Evolutionary conservation across 2,113 vertebrate genomes (phyloP).

Genomic region (Nothobranchius kuhntae): DNA sequence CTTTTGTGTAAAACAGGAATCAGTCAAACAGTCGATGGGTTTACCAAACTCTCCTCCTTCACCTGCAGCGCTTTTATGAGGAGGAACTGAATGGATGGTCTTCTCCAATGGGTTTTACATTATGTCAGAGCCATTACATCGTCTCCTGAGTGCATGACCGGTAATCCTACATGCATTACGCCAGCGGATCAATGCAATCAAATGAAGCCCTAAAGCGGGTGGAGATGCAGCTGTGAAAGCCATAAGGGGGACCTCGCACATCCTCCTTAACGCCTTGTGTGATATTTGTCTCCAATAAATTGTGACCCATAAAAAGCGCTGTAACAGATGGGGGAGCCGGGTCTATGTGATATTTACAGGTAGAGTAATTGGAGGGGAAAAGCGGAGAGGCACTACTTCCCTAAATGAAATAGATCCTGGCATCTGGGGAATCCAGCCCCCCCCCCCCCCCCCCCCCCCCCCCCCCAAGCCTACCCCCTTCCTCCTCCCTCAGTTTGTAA

Average conservation of each 20-base stretch:
- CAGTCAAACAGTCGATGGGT: neutral
- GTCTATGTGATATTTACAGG: conserved; percentile 60
- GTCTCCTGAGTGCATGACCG: conserved; percentile 28
- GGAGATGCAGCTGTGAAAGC: conserved; percentile 20
- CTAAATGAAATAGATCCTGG: conserved; percentile 66
- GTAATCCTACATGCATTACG: conserved; percentile 50
- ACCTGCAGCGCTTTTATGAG: conserved; percentile 1
- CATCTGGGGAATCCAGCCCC: conserved; percentile 49
- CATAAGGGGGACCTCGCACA: neutral
- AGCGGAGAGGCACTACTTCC: conserved; percentile 56
- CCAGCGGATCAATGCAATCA: conserved; percentile 46
- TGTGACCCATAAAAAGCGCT: conserved; percentile 35
- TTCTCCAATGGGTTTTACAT: conserved; percentile 31
- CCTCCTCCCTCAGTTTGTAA: conserved; percentile 52
- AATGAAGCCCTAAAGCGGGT: conserved; percentile 38
- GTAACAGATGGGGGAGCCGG: conserved; percentile 14
- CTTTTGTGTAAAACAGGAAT: neutral
- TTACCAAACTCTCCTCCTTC: conserved; percentile 2
- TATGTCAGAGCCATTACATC: conserved; percentile 37
- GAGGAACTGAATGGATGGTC: conserved; percentile 17
- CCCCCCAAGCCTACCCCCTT: too few relatives aligned
- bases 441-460: conserved; percentile 11
- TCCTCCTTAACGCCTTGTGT: conserved; percentile 31
- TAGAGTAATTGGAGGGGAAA: conserved; percentile 31
- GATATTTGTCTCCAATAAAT: conserved; percentile 58